A percentile compares a stretch with the other conserved stretches of the same genome.
These are phyloP conservation scores for Spizaetus ornatus DNA, from an alignment of 2,113 vertebrate genomes.

Conservation along the genomic window DNA sequence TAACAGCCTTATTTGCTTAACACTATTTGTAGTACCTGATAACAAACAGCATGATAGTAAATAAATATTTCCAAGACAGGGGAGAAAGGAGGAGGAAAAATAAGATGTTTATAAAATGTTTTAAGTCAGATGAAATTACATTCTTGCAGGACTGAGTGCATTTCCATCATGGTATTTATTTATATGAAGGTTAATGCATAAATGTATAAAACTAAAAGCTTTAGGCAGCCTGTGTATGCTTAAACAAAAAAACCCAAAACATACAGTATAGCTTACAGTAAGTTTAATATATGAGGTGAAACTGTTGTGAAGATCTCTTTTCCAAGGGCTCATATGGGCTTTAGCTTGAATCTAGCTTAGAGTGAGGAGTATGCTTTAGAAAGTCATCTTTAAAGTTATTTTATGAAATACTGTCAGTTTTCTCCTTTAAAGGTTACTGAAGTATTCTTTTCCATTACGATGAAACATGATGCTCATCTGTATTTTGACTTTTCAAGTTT, in stretches of 20 bases:
- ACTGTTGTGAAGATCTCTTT: neutral
- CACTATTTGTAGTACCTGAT: neutral
- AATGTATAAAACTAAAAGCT: neutral
- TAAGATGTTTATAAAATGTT: neutral
- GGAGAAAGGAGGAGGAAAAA: neutral
- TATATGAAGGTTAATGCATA: neutral
- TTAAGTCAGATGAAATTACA: neutral
- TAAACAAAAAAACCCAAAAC: neutral
- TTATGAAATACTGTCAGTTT: neutral
- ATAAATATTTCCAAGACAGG: neutral
- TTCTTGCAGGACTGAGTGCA: neutral
- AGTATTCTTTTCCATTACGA: neutral
- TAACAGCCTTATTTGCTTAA: neutral
- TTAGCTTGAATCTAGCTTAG: neutral
- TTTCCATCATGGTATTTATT: neutral
- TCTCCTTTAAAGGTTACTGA: neutral
- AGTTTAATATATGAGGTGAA: neutral
- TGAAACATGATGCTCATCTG: neutral
- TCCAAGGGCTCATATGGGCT: neutral
- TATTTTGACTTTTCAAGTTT: neutral
- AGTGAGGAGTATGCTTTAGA: neutral
- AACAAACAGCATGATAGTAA: neutral
- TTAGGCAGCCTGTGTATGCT: neutral
- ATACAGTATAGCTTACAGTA: neutral
- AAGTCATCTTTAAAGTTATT: neutral